Evolutionary conservation across 2,113 vertebrate genomes (phyloP).

Genomic region (Perognathus longimembris): DNA sequence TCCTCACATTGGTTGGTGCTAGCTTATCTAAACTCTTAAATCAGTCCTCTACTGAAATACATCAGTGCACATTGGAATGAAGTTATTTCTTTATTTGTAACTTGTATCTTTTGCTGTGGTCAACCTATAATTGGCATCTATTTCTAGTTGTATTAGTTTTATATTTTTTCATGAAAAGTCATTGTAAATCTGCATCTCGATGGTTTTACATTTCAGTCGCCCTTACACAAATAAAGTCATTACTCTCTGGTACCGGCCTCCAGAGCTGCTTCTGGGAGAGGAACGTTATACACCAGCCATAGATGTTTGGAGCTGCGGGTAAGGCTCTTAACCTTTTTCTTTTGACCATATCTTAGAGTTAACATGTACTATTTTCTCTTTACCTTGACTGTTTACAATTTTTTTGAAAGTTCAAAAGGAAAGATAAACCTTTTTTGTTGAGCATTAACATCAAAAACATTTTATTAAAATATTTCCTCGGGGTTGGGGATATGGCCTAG

Average conservation of each 20-base stretch:
- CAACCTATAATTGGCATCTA: not conserved
- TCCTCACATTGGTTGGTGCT: no score
- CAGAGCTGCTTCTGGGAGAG: constrained; percentile 96
- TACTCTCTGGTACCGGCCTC: constrained; percentile 98
- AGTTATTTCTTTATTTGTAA: not conserved
- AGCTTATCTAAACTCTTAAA: constrained; percentile 27
- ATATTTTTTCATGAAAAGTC: constrained; percentile 37
- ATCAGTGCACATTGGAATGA: constrained; percentile 46
- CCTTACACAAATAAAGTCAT: constrained; percentile 99
- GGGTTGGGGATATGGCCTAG: no score
- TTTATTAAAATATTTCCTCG: no score
- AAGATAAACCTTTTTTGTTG: not conserved
- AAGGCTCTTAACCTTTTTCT: constrained; percentile 80
- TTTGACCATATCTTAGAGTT: constrained; percentile 55
- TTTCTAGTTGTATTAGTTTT: constrained; percentile 50
- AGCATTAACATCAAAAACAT: not conserved
- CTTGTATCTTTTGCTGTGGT: not conserved
- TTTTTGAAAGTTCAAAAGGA: constrained; percentile 24
- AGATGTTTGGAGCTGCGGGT: constrained; percentile 99
- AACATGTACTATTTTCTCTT: constrained; percentile 24
- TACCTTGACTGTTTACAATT: not conserved
- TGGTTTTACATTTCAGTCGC: constrained; percentile 88
- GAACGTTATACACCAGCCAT: constrained; percentile 98
- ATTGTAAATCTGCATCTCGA: not conserved
- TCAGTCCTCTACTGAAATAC: not conserved